A percentile compares a stretch with the other conserved stretches of the same genome.
These are phyloP conservation scores for Caenorhabditis tropicalis DNA, from an alignment of 1,140 invertebrate species.

Conservation along the genomic window DNA sequence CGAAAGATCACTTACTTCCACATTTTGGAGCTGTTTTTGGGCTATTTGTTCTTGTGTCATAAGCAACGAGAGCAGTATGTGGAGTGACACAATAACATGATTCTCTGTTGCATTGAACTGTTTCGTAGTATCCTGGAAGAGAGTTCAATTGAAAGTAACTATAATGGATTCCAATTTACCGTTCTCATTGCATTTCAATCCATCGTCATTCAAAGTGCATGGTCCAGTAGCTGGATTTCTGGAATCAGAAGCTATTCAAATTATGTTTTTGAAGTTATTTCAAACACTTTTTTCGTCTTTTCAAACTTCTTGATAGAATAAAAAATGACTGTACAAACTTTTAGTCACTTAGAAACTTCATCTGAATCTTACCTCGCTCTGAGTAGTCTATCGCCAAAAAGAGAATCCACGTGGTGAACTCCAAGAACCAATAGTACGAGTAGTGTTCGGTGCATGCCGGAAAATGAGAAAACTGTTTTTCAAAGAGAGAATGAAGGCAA, in stretches of 20 bases:
- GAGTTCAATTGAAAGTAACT: too few species aligned
- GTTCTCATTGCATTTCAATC: slow-evolving; percentile 9
- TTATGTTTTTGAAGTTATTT: too few species aligned
- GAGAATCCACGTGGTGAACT: background rate
- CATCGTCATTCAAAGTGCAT: slow-evolving; percentile 11
- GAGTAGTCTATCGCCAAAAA: slow-evolving; percentile 5
- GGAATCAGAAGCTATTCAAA: background rate
- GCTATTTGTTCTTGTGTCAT: slow-evolving; percentile 15
- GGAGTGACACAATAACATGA: slow-evolving; percentile 48
- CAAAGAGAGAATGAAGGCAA: background rate
- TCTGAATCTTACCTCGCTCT: background rate
- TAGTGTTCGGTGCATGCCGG: background rate
- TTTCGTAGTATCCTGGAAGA: slow-evolving; percentile 49
- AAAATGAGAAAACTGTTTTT: background rate
- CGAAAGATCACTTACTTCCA: background rate
- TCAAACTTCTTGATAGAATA: too few species aligned
- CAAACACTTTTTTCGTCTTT: too few species aligned
- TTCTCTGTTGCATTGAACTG: slow-evolving; percentile 39
- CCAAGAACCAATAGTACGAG: background rate
- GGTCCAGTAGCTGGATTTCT: slow-evolving; percentile 8
- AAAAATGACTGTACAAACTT: too few species aligned
- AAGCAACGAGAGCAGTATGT: slow-evolving; percentile 5
- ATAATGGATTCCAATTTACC: background rate
- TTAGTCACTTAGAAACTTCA: background rate
- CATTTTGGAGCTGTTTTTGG: slow-evolving; percentile 44